A percentile compares a stretch with the other conserved stretches of the same genome.
These are phyloP conservation scores for Anastrepha ludens DNA, from an alignment of 1,140 invertebrate species.

Conservation along the genomic window DNA sequence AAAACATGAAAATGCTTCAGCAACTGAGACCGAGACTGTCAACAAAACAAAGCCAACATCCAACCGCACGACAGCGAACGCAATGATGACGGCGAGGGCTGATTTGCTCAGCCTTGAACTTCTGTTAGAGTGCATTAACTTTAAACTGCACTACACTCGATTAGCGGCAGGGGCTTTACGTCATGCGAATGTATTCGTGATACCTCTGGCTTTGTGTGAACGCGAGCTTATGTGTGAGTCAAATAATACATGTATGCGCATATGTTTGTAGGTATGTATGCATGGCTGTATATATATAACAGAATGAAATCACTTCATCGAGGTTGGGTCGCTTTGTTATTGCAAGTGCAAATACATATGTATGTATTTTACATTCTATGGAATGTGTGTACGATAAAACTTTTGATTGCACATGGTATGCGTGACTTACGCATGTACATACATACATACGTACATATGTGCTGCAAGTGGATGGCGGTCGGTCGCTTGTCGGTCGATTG, in stretches of 20 bases:
- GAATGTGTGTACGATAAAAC: slow-evolving; percentile 2
- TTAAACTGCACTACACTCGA: slow-evolving; percentile 57
- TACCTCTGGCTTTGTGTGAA: neutral
- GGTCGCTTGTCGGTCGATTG: slow-evolving; percentile 28
- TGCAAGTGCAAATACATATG: slow-evolving; percentile 11
- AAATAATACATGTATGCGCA: neutral
- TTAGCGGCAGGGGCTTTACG: slow-evolving; percentile 39
- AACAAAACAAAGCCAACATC: slow-evolving; percentile 17
- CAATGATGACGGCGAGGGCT: slow-evolving; percentile 65
- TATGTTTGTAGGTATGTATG: neutral
- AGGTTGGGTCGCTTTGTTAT: slow-evolving; percentile 21
- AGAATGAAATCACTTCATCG: slow-evolving; percentile 9
- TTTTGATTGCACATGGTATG: neutral
- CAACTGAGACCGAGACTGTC: neutral
- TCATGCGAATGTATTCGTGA: slow-evolving; percentile 6
- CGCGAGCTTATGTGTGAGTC: neutral
- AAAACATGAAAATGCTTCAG: neutral
- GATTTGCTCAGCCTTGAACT: slow-evolving; percentile 73
- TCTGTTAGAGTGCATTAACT: slow-evolving; percentile 72
- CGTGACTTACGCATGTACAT: neutral
- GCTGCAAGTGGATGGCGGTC: neutral
- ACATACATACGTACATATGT: too few relatives aligned
- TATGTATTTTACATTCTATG: slow-evolving; percentile 18
- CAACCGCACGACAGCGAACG: slow-evolving; percentile 17
- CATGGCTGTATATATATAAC: neutral